Conservation (phyloP, 2,888 invertebrate genomes). For the Plebejus anna region DNA sequence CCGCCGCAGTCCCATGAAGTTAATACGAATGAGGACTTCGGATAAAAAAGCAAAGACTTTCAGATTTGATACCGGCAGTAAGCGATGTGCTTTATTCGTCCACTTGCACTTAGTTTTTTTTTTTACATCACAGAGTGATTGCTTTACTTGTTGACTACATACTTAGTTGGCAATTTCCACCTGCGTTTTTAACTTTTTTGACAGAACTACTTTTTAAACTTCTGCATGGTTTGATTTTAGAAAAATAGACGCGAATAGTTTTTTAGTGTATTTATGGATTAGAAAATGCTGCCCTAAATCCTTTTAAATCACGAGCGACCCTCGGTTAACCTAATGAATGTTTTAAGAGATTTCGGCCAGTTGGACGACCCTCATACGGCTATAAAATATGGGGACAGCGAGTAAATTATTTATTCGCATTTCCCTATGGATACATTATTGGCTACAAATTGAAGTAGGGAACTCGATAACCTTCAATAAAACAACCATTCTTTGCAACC, state of each 20-base stretch:
- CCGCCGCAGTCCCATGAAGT: slow-evolving; percentile 82
- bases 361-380: slow-evolving; percentile 22
- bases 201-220: not conserved
- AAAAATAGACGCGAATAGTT: not conserved
- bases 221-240: slow-evolving; percentile 24
- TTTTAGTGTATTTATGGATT: slow-evolving; percentile 3
- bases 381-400: slow-evolving; percentile 25
- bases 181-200: slow-evolving; percentile 8
- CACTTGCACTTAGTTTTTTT: slow-evolving; percentile 46
- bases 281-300: slow-evolving; percentile 1
- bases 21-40: slow-evolving; percentile 81
- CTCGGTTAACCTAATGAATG: slow-evolving; percentile 21
- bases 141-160: slow-evolving; percentile 45
- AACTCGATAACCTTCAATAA: slow-evolving; percentile 9
- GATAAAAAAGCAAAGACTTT: slow-evolving; percentile 79
- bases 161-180: slow-evolving; percentile 18
- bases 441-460: slow-evolving; percentile 12
- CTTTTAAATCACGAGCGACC: slow-evolving; percentile 22
- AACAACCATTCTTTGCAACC: slow-evolving; percentile 25
- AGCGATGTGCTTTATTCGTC: slow-evolving; percentile 48
- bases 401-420: slow-evolving; percentile 24
- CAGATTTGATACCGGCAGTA: slow-evolving; percentile 83
- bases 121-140: slow-evolving; percentile 55
- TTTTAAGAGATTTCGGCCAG: slow-evolving; percentile 26
- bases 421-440: slow-evolving; percentile 22